Evolutionary conservation across 2,888 invertebrate genomes (phyloP).

Genomic region (Laspeyria flexula): DNA sequence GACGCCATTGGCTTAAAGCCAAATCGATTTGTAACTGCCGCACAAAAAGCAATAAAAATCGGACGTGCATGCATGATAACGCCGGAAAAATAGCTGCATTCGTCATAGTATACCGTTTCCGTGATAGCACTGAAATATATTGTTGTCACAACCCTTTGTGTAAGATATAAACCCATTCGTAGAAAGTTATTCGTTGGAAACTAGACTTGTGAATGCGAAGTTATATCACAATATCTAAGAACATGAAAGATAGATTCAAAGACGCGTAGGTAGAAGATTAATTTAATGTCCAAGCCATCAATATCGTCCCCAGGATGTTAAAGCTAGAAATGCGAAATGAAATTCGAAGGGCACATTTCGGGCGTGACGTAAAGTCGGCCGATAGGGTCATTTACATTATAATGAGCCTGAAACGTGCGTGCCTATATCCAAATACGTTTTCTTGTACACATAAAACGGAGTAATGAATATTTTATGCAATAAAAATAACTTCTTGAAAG

Average conservation of each 20-base stretch:
- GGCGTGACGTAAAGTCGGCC: constrained; percentile 19
- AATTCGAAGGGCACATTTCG: constrained; percentile 28
- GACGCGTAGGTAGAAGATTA: constrained; percentile 9
- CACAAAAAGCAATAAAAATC: constrained; percentile 82
- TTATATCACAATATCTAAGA: background rate
- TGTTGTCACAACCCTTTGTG: constrained; percentile 47
- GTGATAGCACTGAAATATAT: constrained; percentile 65
- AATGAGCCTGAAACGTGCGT: constrained; percentile 33
- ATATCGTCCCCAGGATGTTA: constrained; percentile 15
- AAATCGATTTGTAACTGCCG: constrained; percentile 84
- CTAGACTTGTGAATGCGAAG: background rate
- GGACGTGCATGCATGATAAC: constrained; percentile 79
- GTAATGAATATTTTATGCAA: constrained; percentile 10
- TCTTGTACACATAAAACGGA: constrained; percentile 8
- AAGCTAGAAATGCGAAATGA: constrained; percentile 22
- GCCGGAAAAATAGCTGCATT: constrained; percentile 75
- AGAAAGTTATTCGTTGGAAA: constrained; percentile 3
- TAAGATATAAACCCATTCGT: constrained; percentile 37
- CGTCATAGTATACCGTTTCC: constrained; percentile 67
- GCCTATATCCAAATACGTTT: constrained; percentile 14
- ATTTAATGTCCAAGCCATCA: constrained; percentile 16
- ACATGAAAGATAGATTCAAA: background rate
- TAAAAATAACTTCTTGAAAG: constrained; percentile 13
- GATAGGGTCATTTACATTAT: constrained; percentile 25
- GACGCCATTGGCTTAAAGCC: constrained; percentile 79